Evolutionary conservation across 2,113 vertebrate species (phyloP), one percentile per base, ranked within the genome.

Genomic region (Boleophthalmus pectinirostris): DNA sequence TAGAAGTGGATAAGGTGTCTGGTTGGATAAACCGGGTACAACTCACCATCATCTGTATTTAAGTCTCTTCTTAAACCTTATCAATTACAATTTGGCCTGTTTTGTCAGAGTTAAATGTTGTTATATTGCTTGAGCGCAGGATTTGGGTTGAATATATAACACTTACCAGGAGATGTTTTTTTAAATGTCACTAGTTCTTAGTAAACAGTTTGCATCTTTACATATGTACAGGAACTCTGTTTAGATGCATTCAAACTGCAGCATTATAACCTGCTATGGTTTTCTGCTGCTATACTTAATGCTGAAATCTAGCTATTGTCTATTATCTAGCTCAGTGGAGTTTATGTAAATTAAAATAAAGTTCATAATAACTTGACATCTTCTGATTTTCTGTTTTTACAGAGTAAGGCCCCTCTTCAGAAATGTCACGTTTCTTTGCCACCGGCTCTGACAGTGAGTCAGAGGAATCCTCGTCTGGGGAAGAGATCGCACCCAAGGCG

Each of bases 361-460:
- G 6, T 6, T 3, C 15, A 14, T 49, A 20, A 18, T 49, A 15
- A 49, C 3, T 51, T 20, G 16, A 20, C 16, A 51, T 51, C 21
- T 24, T 56, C 20, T 56, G 5, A 21, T 23, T 23, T 24, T 10
- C n/a, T 56, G 54, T 23, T 73, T 68, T 58, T 58, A 16, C 81
- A 93, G 91, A 66, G 82, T 75, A 53, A 78, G 58, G 46, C 0
- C 47, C 61, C 12, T 56, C 65, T 66, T 73, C 78, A 78, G 25
- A 63, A 16, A 96, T 97, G 96, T 97, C 96, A 45, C 94, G 96
- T 68, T 97, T 97, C 72, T 96, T 96, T 66, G 96, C 95, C 70
- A 96, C 95, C 56, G 96, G 95, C 64, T 96, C 96, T 66, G 96
- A 97, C 94, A 96, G 95, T 3, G 96, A 97, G 93, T 96, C 96